These are phyloP conservation scores for Fregetta grallaria DNA, from an alignment of 2,113 vertebrate species.

Conservation along the genomic window DNA sequence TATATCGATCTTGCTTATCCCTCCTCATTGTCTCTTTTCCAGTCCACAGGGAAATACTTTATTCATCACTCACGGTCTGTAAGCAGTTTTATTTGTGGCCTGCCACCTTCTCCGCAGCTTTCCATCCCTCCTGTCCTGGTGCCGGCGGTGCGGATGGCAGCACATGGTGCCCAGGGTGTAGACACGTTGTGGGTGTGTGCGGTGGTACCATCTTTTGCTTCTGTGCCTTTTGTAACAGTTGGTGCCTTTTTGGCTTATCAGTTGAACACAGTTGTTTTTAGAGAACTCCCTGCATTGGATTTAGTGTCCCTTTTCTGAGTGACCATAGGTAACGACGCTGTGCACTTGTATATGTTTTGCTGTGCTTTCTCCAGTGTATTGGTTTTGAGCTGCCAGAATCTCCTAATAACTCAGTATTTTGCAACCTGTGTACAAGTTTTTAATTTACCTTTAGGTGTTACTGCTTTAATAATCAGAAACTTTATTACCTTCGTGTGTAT, in stretches of 20 bases:
- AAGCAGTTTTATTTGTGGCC: neutral
- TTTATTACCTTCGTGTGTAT: neutral
- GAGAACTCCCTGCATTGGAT: neutral
- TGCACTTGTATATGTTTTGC: fast-evolving
- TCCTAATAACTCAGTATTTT: neutral
- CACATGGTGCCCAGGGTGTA: fast-evolving
- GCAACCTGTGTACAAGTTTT: neutral
- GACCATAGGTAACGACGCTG: fast-evolving
- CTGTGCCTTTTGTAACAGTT: neutral
- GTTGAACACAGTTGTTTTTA: neutral
- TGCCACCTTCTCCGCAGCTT: neutral
- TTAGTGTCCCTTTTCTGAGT: neutral
- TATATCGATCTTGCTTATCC: neutral
- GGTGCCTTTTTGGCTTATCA: neutral
- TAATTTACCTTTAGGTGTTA: neutral
- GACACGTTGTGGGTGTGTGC: neutral
- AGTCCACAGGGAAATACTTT: neutral
- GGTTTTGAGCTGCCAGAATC: neutral
- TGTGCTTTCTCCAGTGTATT: neutral
- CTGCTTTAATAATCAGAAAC: neutral
- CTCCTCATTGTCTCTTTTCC: neutral
- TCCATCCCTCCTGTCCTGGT: neutral
- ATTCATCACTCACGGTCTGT: fast-evolving
- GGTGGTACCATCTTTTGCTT: fast-evolving
- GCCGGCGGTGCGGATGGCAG: neutral